These are phyloP conservation scores for Calliopum simillimum DNA, from an alignment of 2,888 invertebrate species.

Conservation along the genomic window DNA sequence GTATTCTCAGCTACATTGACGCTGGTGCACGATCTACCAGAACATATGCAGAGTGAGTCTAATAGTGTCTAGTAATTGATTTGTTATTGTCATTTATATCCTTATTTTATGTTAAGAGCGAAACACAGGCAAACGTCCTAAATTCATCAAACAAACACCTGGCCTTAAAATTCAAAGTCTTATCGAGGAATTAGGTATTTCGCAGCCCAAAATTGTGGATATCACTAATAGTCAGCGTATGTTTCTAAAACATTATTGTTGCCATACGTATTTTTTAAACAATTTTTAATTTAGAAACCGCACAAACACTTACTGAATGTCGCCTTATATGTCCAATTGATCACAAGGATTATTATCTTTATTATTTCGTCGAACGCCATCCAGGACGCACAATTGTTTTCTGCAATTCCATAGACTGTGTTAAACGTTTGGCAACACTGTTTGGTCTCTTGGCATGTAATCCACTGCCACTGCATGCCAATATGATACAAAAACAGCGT, in stretches of 20 bases:
- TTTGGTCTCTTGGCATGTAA: slow-evolving; percentile 77
- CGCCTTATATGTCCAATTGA: slow-evolving; percentile 81
- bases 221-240: slow-evolving; percentile 81
- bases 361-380: slow-evolving; percentile 87
- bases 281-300: slow-evolving; percentile 74
- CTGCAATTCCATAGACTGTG: slow-evolving; percentile 93
- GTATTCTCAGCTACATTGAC: slow-evolving; percentile 98
- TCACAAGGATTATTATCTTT: slow-evolving; percentile 92
- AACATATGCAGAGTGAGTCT: slow-evolving; percentile 73
- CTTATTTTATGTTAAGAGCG: slow-evolving; percentile 49
- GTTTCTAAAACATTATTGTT: slow-evolving; percentile 33
- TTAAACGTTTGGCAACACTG: slow-evolving; percentile 80
- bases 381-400: slow-evolving; percentile 94
- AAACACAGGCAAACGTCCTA: slow-evolving; percentile 59
- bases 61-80: no score
- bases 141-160: slow-evolving; percentile 75
- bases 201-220: slow-evolving; percentile 92
- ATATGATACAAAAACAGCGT: slow-evolving; percentile 94
- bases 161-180: slow-evolving; percentile 82
- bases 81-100: no score
- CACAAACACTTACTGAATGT: slow-evolving; percentile 86
- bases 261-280: background rate
- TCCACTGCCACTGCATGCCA: slow-evolving; percentile 84
- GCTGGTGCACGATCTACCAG: slow-evolving; percentile 86
- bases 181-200: slow-evolving; percentile 84